A percentile compares a stretch with the other conserved stretches of the same genome.
Conservation (phyloP, 2,888 invertebrate species). For the Pseudoips prasinana region DNA sequence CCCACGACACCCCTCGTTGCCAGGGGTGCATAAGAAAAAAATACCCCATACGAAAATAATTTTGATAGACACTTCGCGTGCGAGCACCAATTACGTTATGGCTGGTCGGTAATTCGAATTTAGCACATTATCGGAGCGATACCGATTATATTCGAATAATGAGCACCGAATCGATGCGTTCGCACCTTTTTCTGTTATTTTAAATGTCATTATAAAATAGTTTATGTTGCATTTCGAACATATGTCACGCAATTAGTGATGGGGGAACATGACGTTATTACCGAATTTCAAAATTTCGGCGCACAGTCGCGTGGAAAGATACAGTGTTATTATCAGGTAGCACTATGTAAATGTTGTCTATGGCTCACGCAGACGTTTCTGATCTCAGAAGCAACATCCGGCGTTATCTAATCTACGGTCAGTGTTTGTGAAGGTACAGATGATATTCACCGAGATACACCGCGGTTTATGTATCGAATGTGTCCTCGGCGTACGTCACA, state of each 20-base stretch:
- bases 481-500: constrained; percentile 30
- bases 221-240: constrained; percentile 39
- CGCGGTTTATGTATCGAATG: constrained; percentile 32
- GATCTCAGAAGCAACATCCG: constrained; percentile 68
- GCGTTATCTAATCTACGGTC: constrained; percentile 78
- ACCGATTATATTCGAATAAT: constrained; percentile 63
- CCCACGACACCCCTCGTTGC: constrained; percentile 47
- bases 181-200: constrained; percentile 62
- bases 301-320: constrained; percentile 38
- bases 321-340: constrained; percentile 47
- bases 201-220: constrained; percentile 61
- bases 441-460: constrained; percentile 65
- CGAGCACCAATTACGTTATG: constrained; percentile 66
- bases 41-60: constrained; percentile 71
- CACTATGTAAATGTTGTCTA: constrained; percentile 41
- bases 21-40: constrained; percentile 65
- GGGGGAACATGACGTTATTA: constrained; percentile 15
- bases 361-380: constrained; percentile 38
- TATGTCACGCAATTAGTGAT: constrained; percentile 41
- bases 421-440: constrained; percentile 65
- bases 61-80: constrained; percentile 81
- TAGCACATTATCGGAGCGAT: constrained; percentile 76
- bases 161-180: constrained; percentile 60
- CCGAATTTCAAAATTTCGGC: constrained; percentile 16
- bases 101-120: constrained; percentile 62